Evolutionary conservation across 2,888 invertebrate species (phyloP).

Genomic region (Cataglyphis cursor): DNA sequence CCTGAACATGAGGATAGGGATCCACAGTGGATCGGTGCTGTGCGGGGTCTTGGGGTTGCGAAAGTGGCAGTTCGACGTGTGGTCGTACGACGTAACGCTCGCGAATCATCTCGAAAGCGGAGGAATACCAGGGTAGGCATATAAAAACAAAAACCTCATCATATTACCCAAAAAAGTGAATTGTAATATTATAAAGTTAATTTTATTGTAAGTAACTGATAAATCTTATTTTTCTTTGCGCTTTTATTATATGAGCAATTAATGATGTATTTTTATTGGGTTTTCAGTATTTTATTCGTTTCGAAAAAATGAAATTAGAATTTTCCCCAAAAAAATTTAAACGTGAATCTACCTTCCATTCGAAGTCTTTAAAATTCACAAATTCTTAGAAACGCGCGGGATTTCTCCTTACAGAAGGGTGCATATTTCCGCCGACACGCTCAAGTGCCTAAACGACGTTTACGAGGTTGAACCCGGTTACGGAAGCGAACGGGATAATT

Average conservation of each 20-base stretch:
- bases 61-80: slow-evolving; percentile 98
- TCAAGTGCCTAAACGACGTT: slow-evolving; percentile 93
- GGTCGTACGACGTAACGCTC: slow-evolving; percentile 97
- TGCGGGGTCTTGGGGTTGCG: slow-evolving; percentile 97
- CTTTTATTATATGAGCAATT: neutral
- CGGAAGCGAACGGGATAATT: slow-evolving; percentile 94
- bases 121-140: slow-evolving; percentile 98
- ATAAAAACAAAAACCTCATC: slow-evolving; percentile 58
- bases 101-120: slow-evolving; percentile 98
- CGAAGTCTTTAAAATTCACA: neutral
- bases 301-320: neutral
- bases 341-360: neutral
- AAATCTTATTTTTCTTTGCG: neutral
- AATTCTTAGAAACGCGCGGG: neutral
- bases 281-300: neutral
- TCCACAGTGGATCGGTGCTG: slow-evolving; percentile 98
- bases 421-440: slow-evolving; percentile 97
- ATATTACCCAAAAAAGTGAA: neutral
- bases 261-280: neutral
- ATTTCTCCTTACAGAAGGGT: slow-evolving; percentile 91
- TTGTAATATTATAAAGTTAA: neutral
- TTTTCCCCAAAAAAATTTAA: neutral
- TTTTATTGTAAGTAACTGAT: neutral
- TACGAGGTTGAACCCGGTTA: slow-evolving; percentile 98
- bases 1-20: slow-evolving; percentile 98